These are phyloP conservation scores for Danionella cerebrum DNA, from an alignment of 2,113 vertebrate species.

Conservation along the genomic window DNA sequence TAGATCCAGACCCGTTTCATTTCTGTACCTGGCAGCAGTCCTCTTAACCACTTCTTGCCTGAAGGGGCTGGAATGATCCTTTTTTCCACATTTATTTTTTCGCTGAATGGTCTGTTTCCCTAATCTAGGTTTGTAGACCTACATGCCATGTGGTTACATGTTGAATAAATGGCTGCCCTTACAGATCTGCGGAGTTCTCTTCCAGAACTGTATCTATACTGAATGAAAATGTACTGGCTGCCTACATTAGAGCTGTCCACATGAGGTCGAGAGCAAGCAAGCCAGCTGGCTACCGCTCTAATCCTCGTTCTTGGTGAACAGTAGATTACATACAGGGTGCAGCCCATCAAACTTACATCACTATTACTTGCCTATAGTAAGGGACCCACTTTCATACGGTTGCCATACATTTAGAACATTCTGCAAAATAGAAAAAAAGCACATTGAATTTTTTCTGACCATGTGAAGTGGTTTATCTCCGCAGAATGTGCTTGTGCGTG, in stretches of 20 bases:
- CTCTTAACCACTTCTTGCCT: slow-evolving; percentile 21
- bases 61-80: background rate
- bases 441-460: too few species aligned
- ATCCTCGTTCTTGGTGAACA: slow-evolving; percentile 14
- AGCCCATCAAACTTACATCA: slow-evolving; percentile 26
- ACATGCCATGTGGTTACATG: slow-evolving; percentile 3
- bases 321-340: slow-evolving; percentile 27
- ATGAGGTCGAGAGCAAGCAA: slow-evolving; percentile 1
- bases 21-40: slow-evolving; percentile 39
- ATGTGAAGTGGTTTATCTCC: too few species aligned
- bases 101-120: slow-evolving; percentile 25
- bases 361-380: background rate
- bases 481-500: too few species aligned
- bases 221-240: slow-evolving; percentile 35
- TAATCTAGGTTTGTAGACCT: slow-evolving; percentile 11
- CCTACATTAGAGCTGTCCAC: slow-evolving; percentile 26
- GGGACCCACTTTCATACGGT: background rate
- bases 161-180: background rate
- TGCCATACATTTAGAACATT: background rate
- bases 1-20: slow-evolving; percentile 17
- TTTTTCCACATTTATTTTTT: slow-evolving; percentile 27
- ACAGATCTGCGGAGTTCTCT: slow-evolving; percentile 7
- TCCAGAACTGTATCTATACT: slow-evolving; percentile 34
- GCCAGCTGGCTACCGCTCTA: slow-evolving; percentile 25
- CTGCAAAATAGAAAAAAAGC: too few species aligned